A percentile compares a stretch with the other conserved stretches of the same genome.
Conservation (phyloP, 2,797 vertebrate species). For the Sebastes variabilis region DNA sequence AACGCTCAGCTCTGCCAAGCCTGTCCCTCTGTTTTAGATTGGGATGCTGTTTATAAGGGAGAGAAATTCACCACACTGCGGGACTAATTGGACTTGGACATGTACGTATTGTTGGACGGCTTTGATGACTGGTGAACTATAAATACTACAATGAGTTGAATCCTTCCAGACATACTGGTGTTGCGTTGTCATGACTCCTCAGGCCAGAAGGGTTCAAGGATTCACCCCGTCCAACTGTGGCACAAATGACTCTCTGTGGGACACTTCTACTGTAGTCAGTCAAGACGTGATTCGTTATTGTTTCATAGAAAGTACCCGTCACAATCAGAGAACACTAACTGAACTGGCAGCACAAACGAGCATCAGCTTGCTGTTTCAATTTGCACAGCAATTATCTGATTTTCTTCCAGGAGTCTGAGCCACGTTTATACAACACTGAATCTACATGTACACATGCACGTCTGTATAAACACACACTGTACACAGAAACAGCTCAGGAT, state of each 20-base stretch:
- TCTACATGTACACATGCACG: slow-evolving; percentile 1
- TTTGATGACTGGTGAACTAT: slow-evolving; percentile 15
- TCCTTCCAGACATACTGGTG: neutral
- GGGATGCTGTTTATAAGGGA: slow-evolving; percentile 15
- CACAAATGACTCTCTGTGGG: slow-evolving; percentile 12
- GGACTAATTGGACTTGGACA: slow-evolving; percentile 34
- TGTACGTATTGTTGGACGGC: neutral
- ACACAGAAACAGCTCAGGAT: neutral
- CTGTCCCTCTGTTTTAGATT: slow-evolving; percentile 8
- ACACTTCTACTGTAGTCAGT: neutral
- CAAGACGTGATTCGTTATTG: slow-evolving; percentile 5
- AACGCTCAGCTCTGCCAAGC: neutral
- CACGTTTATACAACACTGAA: slow-evolving; percentile 10
- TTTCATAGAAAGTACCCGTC: neutral
- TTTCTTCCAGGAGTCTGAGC: slow-evolving; percentile 14
- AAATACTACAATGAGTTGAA: slow-evolving; percentile 1
- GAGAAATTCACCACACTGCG: neutral
- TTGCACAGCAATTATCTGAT: slow-evolving; percentile 31
- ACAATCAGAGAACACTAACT: neutral
- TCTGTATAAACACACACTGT: neutral
- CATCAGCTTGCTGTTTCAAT: slow-evolving; percentile 21
- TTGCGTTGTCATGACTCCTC: neutral
- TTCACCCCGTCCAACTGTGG: neutral
- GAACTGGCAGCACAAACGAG: slow-evolving; percentile 17
- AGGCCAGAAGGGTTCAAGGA: neutral